phyloP scores from a whole-genome alignment of 2,113 vertebrate species.

The Coreoperca whiteheadi region DNA sequence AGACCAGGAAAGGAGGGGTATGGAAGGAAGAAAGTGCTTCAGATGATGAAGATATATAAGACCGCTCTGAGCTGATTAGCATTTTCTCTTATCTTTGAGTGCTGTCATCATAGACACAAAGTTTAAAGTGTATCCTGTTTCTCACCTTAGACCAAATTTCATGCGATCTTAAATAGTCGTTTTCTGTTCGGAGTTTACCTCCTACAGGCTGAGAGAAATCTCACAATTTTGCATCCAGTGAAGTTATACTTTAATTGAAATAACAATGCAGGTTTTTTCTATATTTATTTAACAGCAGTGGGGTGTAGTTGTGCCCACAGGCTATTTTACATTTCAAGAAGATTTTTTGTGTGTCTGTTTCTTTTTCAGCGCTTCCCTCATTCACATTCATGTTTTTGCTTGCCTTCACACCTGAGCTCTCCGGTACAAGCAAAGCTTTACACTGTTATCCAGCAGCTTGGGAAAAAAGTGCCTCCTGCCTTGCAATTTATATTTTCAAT shows the following conservation, averaged over 20 bases:
- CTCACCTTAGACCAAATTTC: background rate
- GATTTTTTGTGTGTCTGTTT: slow-evolving; percentile 5
- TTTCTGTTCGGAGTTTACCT: background rate
- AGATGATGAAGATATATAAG: slow-evolving; percentile 6
- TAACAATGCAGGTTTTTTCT: background rate
- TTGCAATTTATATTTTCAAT: slow-evolving; percentile 34
- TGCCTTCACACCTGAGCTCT: slow-evolving; percentile 31
- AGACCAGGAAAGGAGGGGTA: slow-evolving; percentile 1
- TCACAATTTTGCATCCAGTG: background rate
- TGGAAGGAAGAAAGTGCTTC: slow-evolving; percentile 17
- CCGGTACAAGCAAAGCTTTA: slow-evolving; percentile 8
- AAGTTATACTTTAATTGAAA: slow-evolving; percentile 2
- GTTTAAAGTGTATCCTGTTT: slow-evolving; percentile 14
- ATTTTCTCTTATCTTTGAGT: slow-evolving; percentile 23
- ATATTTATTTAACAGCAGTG: background rate
- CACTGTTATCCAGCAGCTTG: slow-evolving; percentile 10
- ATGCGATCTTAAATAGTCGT: background rate
- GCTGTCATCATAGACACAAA: slow-evolving; percentile 22
- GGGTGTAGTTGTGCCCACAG: background rate
- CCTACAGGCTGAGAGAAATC: background rate
- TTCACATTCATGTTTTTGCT: slow-evolving; percentile 37
- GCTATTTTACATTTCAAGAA: slow-evolving; percentile 1
- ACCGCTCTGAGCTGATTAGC: slow-evolving; percentile 8
- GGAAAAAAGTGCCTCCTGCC: slow-evolving; percentile 1
- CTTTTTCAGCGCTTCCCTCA: slow-evolving; percentile 7